Evolutionary conservation across 2,113 vertebrate species (phyloP).

Genomic region (Laterallus jamaicensis): DNA sequence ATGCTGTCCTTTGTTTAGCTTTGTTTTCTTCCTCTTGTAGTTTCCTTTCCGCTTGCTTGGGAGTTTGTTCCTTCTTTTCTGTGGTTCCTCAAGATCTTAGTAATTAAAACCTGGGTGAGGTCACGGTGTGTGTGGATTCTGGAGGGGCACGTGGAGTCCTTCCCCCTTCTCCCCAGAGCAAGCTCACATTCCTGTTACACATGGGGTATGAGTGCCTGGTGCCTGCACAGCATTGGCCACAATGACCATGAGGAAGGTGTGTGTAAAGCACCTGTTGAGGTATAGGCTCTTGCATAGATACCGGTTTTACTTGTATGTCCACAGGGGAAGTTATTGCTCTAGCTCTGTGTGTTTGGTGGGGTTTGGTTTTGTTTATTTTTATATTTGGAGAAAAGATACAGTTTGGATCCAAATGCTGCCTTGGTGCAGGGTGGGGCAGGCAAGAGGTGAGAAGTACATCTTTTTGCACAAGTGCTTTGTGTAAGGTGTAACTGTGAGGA

Average conservation of each 20-base stretch:
- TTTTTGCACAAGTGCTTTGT: not conserved
- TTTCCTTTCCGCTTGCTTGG: not conserved
- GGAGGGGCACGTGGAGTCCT: not conserved
- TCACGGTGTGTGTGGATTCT: rapidly evolving
- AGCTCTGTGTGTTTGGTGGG: not conserved
- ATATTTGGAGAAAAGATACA: not conserved
- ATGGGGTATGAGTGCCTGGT: rapidly evolving
- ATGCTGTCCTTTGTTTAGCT: not conserved
- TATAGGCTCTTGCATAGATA: not conserved
- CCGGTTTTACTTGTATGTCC: rapidly evolving
- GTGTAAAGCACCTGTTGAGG: not conserved
- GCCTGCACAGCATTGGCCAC: not conserved
- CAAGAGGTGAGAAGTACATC: not conserved
- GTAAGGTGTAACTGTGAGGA: not conserved
- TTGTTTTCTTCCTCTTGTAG: not conserved
- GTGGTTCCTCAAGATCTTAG: not conserved
- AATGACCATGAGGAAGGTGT: not conserved
- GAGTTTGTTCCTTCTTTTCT: not conserved
- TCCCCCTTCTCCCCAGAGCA: not conserved
- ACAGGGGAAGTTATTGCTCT: not conserved
- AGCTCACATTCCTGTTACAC: not conserved
- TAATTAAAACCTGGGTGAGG: not conserved
- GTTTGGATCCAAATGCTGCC: not conserved
- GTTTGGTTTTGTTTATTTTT: not conserved
- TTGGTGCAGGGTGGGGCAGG: not conserved